phyloP scores from a whole-genome alignment of 2,113 vertebrate species.

The Xerus inauris region DNA sequence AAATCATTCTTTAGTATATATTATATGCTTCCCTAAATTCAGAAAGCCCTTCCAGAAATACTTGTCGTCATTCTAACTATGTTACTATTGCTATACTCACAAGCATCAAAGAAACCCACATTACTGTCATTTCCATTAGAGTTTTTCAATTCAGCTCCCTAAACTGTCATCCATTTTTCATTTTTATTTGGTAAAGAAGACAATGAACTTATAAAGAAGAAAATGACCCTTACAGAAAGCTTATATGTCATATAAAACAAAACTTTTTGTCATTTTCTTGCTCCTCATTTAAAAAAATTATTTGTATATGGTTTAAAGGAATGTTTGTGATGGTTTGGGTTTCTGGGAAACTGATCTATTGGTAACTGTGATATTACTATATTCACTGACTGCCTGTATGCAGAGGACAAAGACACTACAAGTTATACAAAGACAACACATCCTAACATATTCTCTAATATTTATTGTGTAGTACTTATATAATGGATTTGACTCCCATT shows the following conservation, averaged over 20 bases:
- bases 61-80: not conserved
- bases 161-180: not conserved
- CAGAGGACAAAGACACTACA: not conserved
- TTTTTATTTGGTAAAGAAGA: constrained; percentile 28
- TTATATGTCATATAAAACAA: not conserved
- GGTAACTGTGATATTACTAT: not conserved
- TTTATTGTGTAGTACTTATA: not conserved
- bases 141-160: not conserved
- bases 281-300: not conserved
- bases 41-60: not conserved
- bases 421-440: constrained; percentile 5
- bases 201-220: not conserved
- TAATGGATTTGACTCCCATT: not conserved
- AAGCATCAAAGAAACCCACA: not conserved
- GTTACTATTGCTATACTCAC: not conserved
- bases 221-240: not conserved
- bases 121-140: not conserved
- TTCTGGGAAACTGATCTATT: not conserved
- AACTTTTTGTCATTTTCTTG: not conserved
- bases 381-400: not conserved
- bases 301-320: not conserved
- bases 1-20: not conserved
- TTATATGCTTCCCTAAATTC: not conserved
- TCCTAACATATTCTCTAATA: not conserved
- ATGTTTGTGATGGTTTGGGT: not conserved